These are phyloP conservation scores for Danio choprae DNA, from an alignment of 2,797 vertebrate genomes.

Conservation along the genomic window DNA sequence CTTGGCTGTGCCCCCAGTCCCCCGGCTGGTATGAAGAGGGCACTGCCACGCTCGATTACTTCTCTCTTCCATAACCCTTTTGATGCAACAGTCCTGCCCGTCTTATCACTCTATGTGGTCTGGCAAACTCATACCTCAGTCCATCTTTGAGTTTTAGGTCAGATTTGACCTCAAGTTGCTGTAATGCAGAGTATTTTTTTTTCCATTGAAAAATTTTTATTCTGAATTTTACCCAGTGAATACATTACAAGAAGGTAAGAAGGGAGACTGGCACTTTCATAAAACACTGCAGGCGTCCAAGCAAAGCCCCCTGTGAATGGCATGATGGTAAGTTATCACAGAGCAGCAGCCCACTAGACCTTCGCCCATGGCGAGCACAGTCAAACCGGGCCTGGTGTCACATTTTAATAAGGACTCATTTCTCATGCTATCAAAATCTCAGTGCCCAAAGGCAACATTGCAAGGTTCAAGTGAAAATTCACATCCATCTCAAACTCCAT, in stretches of 20 bases:
- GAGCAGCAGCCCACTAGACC: constrained; percentile 34
- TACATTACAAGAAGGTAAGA: background rate
- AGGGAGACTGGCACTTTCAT: background rate
- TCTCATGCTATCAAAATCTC: constrained; percentile 48
- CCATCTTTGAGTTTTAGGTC: constrained; percentile 22
- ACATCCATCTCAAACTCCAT: constrained; percentile 42
- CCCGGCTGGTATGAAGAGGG: constrained; percentile 22
- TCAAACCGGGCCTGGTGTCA: constrained; percentile 48
- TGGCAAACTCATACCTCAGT: constrained; percentile 41
- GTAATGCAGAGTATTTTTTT: background rate
- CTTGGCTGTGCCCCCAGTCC: constrained; percentile 46
- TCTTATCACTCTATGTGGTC: constrained; percentile 27
- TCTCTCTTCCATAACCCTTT: constrained; percentile 56
- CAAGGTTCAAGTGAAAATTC: constrained; percentile 62
- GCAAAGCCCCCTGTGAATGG: constrained; percentile 11
- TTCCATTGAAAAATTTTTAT: too few species aligned
- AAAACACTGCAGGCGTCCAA: background rate
- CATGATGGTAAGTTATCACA: constrained; percentile 55
- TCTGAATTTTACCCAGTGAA: background rate
- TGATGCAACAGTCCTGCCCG: constrained; percentile 39
- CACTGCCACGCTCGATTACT: constrained; percentile 57
- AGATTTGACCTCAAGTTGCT: background rate
- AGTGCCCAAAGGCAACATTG: constrained; percentile 42
- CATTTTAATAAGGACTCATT: constrained; percentile 61
- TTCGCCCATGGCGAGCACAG: constrained; percentile 39